phyloP scores from a whole-genome alignment of 2,113 vertebrate genomes.

The Mesoclemmys tuberculata region DNA sequence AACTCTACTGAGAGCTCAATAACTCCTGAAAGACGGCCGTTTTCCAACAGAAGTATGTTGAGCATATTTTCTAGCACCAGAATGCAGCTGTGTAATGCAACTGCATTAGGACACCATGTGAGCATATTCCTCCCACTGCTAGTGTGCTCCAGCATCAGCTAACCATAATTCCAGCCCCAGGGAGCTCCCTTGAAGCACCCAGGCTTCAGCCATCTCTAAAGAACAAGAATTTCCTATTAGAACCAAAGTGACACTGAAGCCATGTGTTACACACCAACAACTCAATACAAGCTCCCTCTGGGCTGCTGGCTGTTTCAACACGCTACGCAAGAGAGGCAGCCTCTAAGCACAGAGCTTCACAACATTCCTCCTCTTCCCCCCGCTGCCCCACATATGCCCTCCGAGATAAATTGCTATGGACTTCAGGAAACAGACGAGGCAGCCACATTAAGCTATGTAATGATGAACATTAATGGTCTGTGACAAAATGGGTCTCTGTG shows the following conservation, averaged over 20 bases:
- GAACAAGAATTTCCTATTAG: neutral
- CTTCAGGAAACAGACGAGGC: neutral
- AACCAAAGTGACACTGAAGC: constrained; percentile 23
- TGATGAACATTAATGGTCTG: constrained; percentile 24
- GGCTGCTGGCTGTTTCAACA: neutral
- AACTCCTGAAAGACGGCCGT: neutral
- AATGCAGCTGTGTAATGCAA: neutral
- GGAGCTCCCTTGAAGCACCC: neutral
- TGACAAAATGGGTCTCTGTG: constrained; percentile 34
- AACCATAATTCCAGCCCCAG: neutral
- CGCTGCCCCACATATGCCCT: neutral
- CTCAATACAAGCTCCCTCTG: neutral
- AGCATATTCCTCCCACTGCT: neutral
- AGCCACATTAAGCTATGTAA: neutral
- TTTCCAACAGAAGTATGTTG: neutral
- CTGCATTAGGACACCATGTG: neutral
- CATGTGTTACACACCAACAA: neutral
- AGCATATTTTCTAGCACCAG: neutral
- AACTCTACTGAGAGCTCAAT: fast-evolving
- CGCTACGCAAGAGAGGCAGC: neutral
- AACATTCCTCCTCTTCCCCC: neutral
- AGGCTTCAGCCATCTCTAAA: neutral
- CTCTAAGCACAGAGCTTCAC: neutral
- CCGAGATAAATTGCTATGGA: neutral
- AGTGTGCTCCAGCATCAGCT: neutral